Evolutionary conservation across 2,113 vertebrate species (phyloP).

Genomic region (Pteropus alecto): DNA sequence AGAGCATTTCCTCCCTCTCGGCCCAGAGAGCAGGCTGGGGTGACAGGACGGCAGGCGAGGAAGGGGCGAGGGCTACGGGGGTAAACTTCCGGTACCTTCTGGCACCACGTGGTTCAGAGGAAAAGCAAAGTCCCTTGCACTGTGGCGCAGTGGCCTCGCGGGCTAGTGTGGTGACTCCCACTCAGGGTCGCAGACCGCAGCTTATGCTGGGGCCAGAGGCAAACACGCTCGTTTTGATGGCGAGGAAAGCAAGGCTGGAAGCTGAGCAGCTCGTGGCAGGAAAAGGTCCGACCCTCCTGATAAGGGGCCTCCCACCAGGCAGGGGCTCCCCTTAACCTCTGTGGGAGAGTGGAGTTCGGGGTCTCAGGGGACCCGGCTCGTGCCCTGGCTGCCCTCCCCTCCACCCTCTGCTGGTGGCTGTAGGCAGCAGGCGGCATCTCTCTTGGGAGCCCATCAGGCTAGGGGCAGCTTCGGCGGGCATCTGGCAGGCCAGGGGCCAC

Average conservation of each 20-base stretch:
- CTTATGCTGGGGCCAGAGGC: background rate
- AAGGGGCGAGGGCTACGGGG: background rate
- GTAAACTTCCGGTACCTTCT: background rate
- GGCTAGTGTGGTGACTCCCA: background rate
- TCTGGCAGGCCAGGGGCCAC: background rate
- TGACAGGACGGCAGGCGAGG: background rate
- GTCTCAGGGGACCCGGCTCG: background rate
- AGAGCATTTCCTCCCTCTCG: background rate
- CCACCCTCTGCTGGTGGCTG: background rate
- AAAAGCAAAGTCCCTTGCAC: background rate
- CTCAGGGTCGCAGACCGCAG: rapidly evolving
- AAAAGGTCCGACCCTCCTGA: background rate
- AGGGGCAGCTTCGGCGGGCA: background rate
- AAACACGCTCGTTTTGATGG: background rate
- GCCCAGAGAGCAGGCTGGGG: background rate
- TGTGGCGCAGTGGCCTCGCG: background rate
- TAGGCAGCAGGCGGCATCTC: background rate
- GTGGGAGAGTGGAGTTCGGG: background rate
- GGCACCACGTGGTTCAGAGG: background rate
- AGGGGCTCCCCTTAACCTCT: background rate
- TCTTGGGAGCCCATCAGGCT: background rate
- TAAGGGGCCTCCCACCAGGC: background rate
- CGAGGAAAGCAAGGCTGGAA: background rate
- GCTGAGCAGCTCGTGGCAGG: background rate
- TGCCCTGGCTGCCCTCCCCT: background rate